Percentiles rank a stretch among this genome's conserved stretches.
Conservation (phyloP, 2,797 vertebrate genomes). For the Sebastes glaucus region DNA sequence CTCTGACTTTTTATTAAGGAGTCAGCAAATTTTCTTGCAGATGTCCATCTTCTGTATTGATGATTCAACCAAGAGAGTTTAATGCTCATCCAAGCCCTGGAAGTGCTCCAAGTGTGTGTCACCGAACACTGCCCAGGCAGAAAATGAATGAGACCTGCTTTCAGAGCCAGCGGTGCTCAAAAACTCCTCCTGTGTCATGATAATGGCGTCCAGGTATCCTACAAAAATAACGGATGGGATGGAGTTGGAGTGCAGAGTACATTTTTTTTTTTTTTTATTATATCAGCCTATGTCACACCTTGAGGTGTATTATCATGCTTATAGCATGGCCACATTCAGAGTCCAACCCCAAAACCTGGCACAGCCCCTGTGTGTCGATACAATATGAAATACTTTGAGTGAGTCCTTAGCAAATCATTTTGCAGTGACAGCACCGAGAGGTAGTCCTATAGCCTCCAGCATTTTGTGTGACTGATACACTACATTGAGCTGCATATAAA, state of each 20-base stretch:
- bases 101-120: neutral
- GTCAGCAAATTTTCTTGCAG: neutral
- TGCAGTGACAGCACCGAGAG: neutral
- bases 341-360: neutral
- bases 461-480: conserved; percentile 14
- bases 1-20: neutral
- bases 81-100: neutral
- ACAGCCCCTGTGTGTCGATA: neutral
- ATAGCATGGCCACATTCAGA: neutral
- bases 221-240: neutral
- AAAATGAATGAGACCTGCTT: neutral
- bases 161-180: neutral
- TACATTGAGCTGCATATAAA: conserved; percentile 39
- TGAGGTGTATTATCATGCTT: neutral
- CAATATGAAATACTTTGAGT: neutral
- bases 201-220: neutral
- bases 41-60: neutral
- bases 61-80: neutral
- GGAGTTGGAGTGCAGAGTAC: neutral
- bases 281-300: neutral
- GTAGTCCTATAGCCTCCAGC: neutral
- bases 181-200: neutral
- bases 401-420: neutral
- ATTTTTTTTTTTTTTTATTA: neutral
- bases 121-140: neutral